Conservation (phyloP, 2,888 invertebrate genomes). For the Erannis defoliaria region DNA sequence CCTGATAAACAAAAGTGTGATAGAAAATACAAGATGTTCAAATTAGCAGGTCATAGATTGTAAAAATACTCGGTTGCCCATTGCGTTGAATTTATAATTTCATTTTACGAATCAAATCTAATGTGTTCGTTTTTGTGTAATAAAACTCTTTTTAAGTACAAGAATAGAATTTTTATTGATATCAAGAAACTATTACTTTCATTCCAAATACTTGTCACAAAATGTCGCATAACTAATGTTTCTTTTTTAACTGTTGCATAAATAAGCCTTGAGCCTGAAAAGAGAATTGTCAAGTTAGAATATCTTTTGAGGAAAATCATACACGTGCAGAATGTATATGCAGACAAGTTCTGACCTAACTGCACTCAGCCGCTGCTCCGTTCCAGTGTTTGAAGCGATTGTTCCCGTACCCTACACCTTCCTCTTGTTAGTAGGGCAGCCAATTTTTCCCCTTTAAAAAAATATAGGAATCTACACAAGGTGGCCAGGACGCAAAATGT, state of each 20-base stretch:
- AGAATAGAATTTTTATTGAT: not conserved
- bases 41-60: constrained; percentile 73
- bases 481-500: not conserved
- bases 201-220: not conserved
- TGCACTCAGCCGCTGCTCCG: constrained; percentile 1
- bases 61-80: constrained; percentile 42
- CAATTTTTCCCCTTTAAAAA: constrained; percentile 11
- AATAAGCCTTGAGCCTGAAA: not conserved
- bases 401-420: not conserved
- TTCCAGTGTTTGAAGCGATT: not conserved
- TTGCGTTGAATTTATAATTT: not conserved
- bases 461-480: not conserved
- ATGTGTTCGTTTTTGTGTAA: not conserved
- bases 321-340: not conserved
- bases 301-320: not conserved
- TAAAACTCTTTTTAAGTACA: constrained; percentile 1
- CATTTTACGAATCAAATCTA: not conserved
- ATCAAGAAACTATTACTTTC: not conserved
- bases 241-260: not conserved
- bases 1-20: constrained; percentile 62
- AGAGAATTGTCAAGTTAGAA: not conserved
- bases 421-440: constrained; percentile 12
- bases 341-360: constrained; percentile 3
- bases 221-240: not conserved
- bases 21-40: constrained; percentile 75